These are phyloP conservation scores for Epinotia demarniana DNA, from an alignment of 2,888 invertebrate species.

Conservation along the genomic window DNA sequence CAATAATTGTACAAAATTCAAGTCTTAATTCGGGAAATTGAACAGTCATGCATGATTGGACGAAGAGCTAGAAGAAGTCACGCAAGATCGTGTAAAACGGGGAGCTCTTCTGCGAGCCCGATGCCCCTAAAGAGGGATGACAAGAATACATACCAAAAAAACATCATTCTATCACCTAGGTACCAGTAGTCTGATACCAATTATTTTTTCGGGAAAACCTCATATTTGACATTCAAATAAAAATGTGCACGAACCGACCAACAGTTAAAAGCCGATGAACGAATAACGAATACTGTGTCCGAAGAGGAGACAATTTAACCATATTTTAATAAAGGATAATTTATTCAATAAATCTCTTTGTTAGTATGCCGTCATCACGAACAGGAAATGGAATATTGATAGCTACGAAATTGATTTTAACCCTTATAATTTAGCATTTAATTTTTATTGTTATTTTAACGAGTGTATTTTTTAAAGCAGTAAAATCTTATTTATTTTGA, in stretches of 20 bases:
- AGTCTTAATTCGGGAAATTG: too few species aligned
- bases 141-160: too few species aligned
- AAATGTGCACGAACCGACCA: neutral
- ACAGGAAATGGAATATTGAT: conserved; percentile 44
- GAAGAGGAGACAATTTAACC: conserved; percentile 54
- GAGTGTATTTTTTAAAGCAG: neutral
- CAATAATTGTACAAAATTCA: too few species aligned
- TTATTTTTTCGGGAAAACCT: neutral
- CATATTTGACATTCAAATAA: neutral
- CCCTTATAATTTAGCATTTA: conserved; percentile 31
- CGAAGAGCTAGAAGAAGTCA: too few species aligned
- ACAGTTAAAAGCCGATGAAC: conserved; percentile 1
- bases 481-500: neutral
- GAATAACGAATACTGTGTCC: conserved; percentile 2
- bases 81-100: too few species aligned
- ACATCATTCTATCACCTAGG: too few species aligned
- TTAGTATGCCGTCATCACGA: conserved; percentile 64
- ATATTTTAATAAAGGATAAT: conserved; percentile 76
- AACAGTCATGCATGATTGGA: too few species aligned
- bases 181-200: neutral
- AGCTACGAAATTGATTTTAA: conserved; percentile 32
- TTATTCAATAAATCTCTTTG: conserved; percentile 81
- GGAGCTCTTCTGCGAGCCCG: too few species aligned
- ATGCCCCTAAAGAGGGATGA: too few species aligned
- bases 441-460: conserved; percentile 21